Evolutionary conservation across 2,797 vertebrate genomes (phyloP), one percentile per base, ranked within the genome.

Genomic region (Vespertilio murinus): DNA sequence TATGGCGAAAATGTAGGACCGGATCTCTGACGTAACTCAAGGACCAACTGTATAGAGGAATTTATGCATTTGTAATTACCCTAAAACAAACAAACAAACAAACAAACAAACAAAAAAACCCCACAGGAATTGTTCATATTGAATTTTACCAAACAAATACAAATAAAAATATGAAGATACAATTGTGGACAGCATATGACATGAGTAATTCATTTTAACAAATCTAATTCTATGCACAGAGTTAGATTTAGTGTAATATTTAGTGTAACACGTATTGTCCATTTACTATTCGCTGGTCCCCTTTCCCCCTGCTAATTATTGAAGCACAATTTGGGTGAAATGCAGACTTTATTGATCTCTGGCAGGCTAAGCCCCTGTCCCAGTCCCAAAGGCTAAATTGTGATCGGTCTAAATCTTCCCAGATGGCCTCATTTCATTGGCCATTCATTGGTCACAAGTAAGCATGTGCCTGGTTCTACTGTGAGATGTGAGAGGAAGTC

Each of bases 171-270:
- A 25, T 5, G 61, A 64, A 86, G 61, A 78, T 75, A 8, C 38
- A 70, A 28, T 1, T 45, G 17, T 16, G 40, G 30, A 12, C 47
- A 56, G n/a, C 22, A 9, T 47, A 33, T 42, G 49, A 56, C 1
- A 38, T 75, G 12, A 89, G 52, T 54, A 42, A 92, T 77, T 84
- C 18, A 61, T 73, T 69, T 92, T n/a, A 94, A 90, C 1, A 94
- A 87, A n/a, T 64, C 33, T 8, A 52, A 6, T 90, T 77, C 17
- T 28, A 74, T 30, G 40, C 20, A 25, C 22, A 54, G 52, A 54
- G 22, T 54, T 54, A 54, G 52, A 54, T 54, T 54, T 54, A 22
- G 52, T n/a, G 10, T 54, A 40, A 23, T 40, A 74, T 64, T 71
- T 47, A 47, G 54, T 33, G 6, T 17, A n/a, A 84, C 28, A 61